A percentile compares a stretch with the other conserved stretches of the same genome.
phyloP scores from a whole-genome alignment of 1,140 invertebrate genomes.

The Drosophila suzukii region DNA sequence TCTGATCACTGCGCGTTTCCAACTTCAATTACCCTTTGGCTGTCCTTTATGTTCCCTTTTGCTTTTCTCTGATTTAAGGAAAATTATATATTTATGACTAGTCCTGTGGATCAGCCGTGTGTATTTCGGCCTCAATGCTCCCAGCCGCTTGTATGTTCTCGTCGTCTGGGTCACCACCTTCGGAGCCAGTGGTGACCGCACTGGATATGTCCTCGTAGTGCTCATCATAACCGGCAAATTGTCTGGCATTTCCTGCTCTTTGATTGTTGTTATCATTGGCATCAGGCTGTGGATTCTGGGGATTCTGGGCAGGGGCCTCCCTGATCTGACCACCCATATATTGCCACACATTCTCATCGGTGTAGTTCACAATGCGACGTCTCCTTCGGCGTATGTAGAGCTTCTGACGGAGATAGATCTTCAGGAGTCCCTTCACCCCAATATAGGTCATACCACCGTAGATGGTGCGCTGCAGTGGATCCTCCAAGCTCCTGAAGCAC shows the following conservation, averaged over 20 bases:
- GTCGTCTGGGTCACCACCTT: neutral
- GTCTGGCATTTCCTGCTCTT: neutral
- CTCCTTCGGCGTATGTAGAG: constrained; percentile 92
- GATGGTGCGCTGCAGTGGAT: constrained; percentile 95
- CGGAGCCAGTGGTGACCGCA: neutral
- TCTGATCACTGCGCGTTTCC: too few species aligned
- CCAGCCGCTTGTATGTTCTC: too few species aligned
- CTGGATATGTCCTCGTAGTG: neutral
- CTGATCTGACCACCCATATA: constrained; percentile 4
- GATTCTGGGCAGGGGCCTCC: constrained; percentile 4
- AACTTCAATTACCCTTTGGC: too few species aligned
- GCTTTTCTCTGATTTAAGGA: too few species aligned
- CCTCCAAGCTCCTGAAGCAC: constrained; percentile 92
- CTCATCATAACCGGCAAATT: constrained; percentile 24
- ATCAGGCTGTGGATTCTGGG: neutral
- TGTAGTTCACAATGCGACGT: constrained; percentile 93
- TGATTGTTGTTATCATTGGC: neutral
- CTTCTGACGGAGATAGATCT: constrained; percentile 98
- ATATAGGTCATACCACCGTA: constrained; percentile 96
- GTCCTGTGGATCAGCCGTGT: neutral
- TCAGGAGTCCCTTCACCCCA: constrained; percentile 95
- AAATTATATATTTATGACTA: neutral
- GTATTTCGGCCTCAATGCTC: neutral
- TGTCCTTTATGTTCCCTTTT: too few species aligned
- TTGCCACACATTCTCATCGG: constrained; percentile 87